These are phyloP conservation scores for Mesorhabditis spiculigera DNA, from an alignment of 2,888 invertebrate species.

Conservation along the genomic window DNA sequence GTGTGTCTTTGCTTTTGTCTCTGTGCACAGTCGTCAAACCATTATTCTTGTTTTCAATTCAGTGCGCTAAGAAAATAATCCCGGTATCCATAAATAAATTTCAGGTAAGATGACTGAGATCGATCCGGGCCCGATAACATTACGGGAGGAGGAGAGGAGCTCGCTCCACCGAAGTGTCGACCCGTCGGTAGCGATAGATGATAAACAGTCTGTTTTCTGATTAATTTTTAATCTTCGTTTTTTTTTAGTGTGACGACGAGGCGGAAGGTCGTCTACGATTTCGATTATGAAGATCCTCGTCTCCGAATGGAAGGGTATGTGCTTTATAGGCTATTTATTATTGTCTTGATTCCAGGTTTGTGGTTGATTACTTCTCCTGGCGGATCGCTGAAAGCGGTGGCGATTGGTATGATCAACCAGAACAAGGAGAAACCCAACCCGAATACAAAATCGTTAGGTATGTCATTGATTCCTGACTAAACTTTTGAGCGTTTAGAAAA, in stretches of 20 bases:
- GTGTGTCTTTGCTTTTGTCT: no score
- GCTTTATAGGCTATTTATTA: slow-evolving; percentile 9
- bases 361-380: slow-evolving; percentile 31
- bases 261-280: slow-evolving; percentile 9
- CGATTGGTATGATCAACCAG: slow-evolving; percentile 32
- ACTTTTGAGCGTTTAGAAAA: no score
- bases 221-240: neutral
- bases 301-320: slow-evolving; percentile 37
- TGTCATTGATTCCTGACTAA: neutral
- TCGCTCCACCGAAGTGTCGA: neutral
- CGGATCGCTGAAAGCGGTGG: slow-evolving; percentile 20
- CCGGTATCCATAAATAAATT: neutral
- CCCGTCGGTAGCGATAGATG: neutral
- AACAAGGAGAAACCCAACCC: slow-evolving; percentile 26
- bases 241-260: no score
- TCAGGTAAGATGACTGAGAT: neutral
- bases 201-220: neutral
- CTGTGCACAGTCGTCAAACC: no score
- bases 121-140: neutral
- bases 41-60: neutral
- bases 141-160: slow-evolving; percentile 2
- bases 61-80: neutral
- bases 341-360: slow-evolving; percentile 6
- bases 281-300: slow-evolving; percentile 33
- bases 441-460: slow-evolving; percentile 30